These are phyloP conservation scores for Peromyscus aztecus DNA, from an alignment of 2,797 vertebrate genomes.

Conservation along the genomic window DNA sequence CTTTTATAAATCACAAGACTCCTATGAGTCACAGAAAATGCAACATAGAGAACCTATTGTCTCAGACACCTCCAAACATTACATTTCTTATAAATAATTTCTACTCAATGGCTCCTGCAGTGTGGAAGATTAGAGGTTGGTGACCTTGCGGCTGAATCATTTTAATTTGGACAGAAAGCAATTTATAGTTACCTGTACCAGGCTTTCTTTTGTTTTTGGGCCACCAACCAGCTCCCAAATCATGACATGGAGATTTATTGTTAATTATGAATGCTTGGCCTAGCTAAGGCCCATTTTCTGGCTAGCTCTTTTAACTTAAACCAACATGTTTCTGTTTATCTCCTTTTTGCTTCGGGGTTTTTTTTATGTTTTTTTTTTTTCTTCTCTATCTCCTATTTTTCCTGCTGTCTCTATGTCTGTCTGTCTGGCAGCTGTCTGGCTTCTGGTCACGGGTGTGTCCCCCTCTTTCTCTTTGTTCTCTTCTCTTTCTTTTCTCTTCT, in stretches of 20 bases:
- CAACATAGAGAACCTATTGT: constrained; percentile 47
- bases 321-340: not conserved
- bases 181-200: not conserved
- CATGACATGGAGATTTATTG: not conserved
- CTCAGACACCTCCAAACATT: not conserved
- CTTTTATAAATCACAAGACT: not conserved
- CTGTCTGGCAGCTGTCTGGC: not conserved
- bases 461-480: not conserved
- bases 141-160: not conserved
- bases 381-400: not conserved
- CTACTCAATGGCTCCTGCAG: not conserved
- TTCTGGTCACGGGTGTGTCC: not conserved
- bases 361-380: not conserved
- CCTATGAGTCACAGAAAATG: not conserved
- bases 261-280: not conserved
- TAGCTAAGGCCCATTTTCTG: not conserved
- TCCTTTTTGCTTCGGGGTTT: not conserved
- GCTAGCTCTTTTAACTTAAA: not conserved
- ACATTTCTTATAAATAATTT: constrained; percentile 43
- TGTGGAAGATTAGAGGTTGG: not conserved
- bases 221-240: not conserved
- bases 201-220: not conserved
- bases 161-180: not conserved
- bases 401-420: not conserved
- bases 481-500: not conserved